Evolutionary conservation across 2,888 invertebrate species (phyloP), one percentile per base, ranked within the genome.

Genomic region (Clepsis dumicolana): DNA sequence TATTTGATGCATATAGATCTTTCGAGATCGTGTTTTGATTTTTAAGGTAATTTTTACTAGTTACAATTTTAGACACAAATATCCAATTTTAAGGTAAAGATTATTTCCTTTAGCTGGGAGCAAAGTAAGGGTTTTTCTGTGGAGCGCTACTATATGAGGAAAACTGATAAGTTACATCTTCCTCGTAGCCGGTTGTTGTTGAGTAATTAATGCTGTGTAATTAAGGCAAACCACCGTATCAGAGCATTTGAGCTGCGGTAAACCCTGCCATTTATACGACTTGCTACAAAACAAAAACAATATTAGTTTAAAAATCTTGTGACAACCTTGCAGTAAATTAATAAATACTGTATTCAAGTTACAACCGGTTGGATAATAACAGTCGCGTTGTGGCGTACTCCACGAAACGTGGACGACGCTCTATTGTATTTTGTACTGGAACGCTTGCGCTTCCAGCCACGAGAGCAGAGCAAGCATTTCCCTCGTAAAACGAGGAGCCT

Each of bases 91-190:
- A 10, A 44, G 16, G 18, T 18, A 18, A 44, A 44, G 18, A 44
- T 16, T 18, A 44, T 16, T 44, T 44, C 50, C 38, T 27, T 21
- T n/a, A 38, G 38, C 24, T 8, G 16, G 35, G n/a, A 67, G 35
- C 62, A 35, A 61, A 44, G 48, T 27, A 27, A 27, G 44, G 62
- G 66, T 27, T 50, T 62, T 62, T 62, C 66, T 35, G 27, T n/a
- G 25, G 14, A 54, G 24, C 53, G 25, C 32, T 44, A 21, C 38
- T 16, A 3, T 48, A 56, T 7, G 56, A 62, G 66, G 66, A 67
- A 54, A 67, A 67, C 12, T n/a, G 25, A 56, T 56, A 61, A 54
- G 44, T 25, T 44, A 35, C 18, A 62, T 67, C 61, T 48, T 66
- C 66, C 66, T 62, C 27, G 54, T 66, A 10, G 60, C 24, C 18